Percentiles rank a stretch among this genome's conserved stretches.
Evolutionary conservation across 2,888 invertebrate genomes (phyloP).

Genomic region (Idaea dimidiata): DNA sequence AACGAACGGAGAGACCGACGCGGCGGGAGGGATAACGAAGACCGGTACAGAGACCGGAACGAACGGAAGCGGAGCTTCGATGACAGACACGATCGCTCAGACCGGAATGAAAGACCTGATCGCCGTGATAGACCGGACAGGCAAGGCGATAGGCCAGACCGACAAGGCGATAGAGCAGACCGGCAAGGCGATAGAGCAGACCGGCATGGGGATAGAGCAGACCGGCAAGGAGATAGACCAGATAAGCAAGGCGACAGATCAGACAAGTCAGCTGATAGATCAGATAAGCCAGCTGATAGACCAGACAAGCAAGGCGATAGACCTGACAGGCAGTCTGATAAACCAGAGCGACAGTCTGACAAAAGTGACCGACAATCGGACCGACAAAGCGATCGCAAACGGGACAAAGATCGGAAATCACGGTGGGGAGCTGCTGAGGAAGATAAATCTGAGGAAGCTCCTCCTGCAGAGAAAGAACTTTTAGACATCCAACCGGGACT

Average conservation of each 20-base stretch:
- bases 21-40: slow-evolving; percentile 35
- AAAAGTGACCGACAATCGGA: slow-evolving; percentile 19
- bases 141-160: too few relatives aligned
- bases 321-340: background rate
- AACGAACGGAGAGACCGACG: slow-evolving; percentile 41
- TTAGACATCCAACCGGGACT: too few relatives aligned
- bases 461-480: too few relatives aligned
- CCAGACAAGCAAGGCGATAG: background rate
- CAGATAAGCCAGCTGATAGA: too few relatives aligned
- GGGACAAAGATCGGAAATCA: slow-evolving; percentile 68
- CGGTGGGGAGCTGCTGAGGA: slow-evolving; percentile 71
- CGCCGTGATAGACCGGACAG: too few relatives aligned
- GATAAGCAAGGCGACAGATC: too few relatives aligned
- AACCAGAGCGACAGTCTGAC: slow-evolving; percentile 2
- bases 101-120: too few relatives aligned
- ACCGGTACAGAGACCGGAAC: slow-evolving; percentile 14
- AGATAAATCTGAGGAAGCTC: background rate
- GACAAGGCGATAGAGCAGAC: too few relatives aligned
- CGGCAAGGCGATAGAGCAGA: too few relatives aligned
- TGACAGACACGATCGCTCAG: slow-evolving; percentile 23
- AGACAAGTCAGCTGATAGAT: too few relatives aligned
- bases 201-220: too few relatives aligned
- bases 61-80: slow-evolving; percentile 3
- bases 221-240: too few relatives aligned
- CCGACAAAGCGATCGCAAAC: slow-evolving; percentile 19